phyloP scores from a whole-genome alignment of 1,140 invertebrate genomes.

The Pogonomyrmex barbatus region DNA sequence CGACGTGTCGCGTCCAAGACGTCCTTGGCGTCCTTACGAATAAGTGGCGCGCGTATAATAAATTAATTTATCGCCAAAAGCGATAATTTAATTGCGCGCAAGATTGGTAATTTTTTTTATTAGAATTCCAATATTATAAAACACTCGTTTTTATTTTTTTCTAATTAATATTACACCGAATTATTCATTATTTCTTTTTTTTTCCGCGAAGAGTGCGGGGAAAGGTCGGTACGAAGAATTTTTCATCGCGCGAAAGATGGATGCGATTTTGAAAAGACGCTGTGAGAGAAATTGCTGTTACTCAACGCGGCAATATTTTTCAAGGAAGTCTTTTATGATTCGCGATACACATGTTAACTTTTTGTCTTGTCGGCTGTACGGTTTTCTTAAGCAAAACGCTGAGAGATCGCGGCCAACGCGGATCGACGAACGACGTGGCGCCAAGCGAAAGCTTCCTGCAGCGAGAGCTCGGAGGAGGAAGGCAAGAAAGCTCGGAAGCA shows the following conservation, averaged over 20 bases:
- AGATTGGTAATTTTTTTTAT: slow-evolving; percentile 3
- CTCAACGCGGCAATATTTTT: neutral
- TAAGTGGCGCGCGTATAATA: neutral
- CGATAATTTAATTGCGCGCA: neutral
- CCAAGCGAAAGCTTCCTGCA: slow-evolving; percentile 5
- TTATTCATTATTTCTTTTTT: neutral
- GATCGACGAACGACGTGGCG: slow-evolving; percentile 22
- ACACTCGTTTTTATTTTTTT: neutral
- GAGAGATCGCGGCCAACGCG: slow-evolving; percentile 36
- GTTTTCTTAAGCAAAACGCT: neutral
- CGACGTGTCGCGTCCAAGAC: neutral
- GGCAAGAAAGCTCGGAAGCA: slow-evolving; percentile 61
- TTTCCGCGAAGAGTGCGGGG: neutral
- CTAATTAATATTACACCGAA: neutral
- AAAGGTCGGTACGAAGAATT: neutral
- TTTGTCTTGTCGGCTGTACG: neutral
- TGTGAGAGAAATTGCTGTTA: neutral
- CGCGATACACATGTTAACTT: neutral
- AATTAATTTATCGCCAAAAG: slow-evolving; percentile 13
- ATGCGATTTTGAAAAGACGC: neutral
- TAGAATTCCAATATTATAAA: neutral
- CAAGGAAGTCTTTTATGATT: neutral
- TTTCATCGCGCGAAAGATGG: neutral
- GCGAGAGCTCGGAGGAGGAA: neutral
- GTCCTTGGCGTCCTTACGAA: neutral